These are phyloP conservation scores for Thermophis baileyi DNA, from an alignment of 2,113 vertebrate genomes.

Conservation along the genomic window DNA sequence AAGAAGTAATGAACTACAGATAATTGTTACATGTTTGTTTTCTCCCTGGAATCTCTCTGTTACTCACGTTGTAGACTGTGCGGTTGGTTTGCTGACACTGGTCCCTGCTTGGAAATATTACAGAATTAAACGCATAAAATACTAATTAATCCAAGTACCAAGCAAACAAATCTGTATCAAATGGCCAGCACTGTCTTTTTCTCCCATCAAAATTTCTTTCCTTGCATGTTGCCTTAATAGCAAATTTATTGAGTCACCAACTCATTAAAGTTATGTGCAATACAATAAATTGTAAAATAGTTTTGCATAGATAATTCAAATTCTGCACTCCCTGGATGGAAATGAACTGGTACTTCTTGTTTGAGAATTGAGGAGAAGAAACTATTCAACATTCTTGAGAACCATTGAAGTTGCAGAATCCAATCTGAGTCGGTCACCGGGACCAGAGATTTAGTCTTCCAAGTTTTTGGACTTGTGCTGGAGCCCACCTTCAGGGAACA, in stretches of 20 bases:
- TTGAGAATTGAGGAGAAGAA: background rate
- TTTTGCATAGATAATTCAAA: background rate
- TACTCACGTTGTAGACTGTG: background rate
- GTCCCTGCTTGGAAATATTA: background rate
- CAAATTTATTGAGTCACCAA: background rate
- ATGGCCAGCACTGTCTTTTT: background rate
- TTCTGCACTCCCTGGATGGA: background rate
- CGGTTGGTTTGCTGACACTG: background rate
- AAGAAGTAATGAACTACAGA: background rate
- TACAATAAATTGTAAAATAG: background rate
- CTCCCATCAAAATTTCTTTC: background rate
- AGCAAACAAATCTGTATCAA: background rate
- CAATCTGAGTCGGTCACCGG: background rate
- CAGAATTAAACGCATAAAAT: background rate
- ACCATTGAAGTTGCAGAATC: background rate
- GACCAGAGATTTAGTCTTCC: background rate
- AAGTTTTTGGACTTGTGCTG: background rate
- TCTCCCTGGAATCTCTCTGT: background rate
- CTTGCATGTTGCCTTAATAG: background rate
- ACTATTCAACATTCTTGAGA: background rate
- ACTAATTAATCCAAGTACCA: background rate
- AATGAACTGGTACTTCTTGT: background rate
- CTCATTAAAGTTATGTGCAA: background rate
- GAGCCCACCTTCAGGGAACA: background rate
- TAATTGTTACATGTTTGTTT: background rate